A percentile compares a stretch with the other conserved stretches of the same genome.
These are phyloP conservation scores for Dermochelys coriacea DNA, from an alignment of 2,797 vertebrate genomes.

Conservation along the genomic window DNA sequence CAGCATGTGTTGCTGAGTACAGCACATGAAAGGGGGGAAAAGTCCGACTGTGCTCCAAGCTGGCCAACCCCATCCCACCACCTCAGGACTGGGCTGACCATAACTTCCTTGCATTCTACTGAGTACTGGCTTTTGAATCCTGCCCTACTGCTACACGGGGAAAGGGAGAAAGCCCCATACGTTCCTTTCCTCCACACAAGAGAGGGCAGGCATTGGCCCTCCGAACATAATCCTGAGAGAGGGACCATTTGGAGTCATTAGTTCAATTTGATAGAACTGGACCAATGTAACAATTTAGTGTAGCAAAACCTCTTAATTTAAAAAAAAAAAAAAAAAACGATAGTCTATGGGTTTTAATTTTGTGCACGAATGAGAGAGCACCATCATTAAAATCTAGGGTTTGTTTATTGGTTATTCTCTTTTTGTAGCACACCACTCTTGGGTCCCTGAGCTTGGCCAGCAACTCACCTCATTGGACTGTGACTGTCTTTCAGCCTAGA, in stretches of 20 bases:
- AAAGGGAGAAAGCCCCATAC: not conserved
- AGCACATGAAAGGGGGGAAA: rapidly evolving
- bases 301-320: conserved; percentile 68
- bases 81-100: rapidly evolving
- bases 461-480: not conserved
- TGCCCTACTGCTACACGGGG: rapidly evolving
- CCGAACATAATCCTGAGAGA: conserved; percentile 68
- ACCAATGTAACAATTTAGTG: conserved; percentile 71
- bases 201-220: conserved; percentile 27
- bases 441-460: conserved; percentile 27
- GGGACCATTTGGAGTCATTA: conserved; percentile 63
- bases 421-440: not conserved
- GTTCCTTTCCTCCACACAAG: not conserved
- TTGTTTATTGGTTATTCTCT: conserved; percentile 22
- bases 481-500: not conserved
- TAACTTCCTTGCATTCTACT: not conserved
- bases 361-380: conserved; percentile 7
- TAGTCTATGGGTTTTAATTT: conserved; percentile 32
- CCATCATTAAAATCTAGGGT: conserved; percentile 68
- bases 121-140: not conserved
- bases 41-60: no score
- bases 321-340: conserved; percentile 33
- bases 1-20: not conserved
- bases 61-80: not conserved
- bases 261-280: conserved; percentile 64